A percentile compares a stretch with the other conserved stretches of the same genome.
Conservation (phyloP, 2,113 vertebrate genomes). For the Hippopotamus amphibius region DNA sequence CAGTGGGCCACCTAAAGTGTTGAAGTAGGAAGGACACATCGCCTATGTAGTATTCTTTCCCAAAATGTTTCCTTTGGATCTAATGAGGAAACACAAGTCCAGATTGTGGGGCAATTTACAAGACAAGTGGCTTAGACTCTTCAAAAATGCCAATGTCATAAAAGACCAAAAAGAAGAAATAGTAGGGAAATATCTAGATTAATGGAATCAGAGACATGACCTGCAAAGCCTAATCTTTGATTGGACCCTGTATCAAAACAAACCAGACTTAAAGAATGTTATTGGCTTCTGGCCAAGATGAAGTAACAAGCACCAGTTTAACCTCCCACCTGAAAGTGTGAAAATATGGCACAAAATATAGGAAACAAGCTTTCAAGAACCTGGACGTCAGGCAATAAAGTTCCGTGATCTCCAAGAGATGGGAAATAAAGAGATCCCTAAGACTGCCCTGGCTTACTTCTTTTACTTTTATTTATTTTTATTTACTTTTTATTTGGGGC, state of each 20-base stretch:
- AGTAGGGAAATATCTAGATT: not conserved
- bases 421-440: not conserved
- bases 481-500: too few species aligned
- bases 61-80: not conserved
- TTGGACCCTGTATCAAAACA: not conserved
- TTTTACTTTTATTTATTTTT: too few species aligned
- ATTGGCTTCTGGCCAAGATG: not conserved
- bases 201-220: not conserved
- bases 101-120: not conserved
- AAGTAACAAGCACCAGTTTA: not conserved
- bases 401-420: not conserved
- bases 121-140: not conserved
- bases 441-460: not conserved
- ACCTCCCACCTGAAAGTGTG: not conserved
- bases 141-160: not conserved
- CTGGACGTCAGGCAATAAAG: not conserved
- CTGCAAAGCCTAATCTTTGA: not conserved
- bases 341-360: not conserved
- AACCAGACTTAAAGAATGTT: not conserved
- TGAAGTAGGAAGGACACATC: not conserved
- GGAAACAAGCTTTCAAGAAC: not conserved
- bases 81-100: not conserved
- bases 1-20: not conserved
- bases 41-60: not conserved
- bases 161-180: not conserved